Base-by-base conservation (phyloP, 2,797 vertebrate species). In the Acanthopagrus latus region DNA sequence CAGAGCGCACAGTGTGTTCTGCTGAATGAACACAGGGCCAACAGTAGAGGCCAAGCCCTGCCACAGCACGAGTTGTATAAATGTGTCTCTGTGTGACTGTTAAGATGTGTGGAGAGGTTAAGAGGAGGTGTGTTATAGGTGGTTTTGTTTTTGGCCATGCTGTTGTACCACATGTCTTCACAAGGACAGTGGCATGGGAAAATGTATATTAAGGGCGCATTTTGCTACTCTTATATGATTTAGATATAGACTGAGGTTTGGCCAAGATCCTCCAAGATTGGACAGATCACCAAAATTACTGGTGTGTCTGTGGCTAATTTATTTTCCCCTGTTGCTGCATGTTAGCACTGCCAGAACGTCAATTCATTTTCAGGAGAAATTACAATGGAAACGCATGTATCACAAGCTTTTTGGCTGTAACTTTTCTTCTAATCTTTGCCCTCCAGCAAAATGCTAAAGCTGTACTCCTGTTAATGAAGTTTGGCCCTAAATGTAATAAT, bases 1-100 rank as follows among this genome's bases (percentile, higher is more conserved):
- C 86, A 93, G 89, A 88, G 89, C 43, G 66, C 5, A 13, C 83
- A 91, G 88, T 93, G 85, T 92, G 12, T 83, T 69, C 81, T 67
- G 74, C 69, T 92, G 83, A 92, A 92, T 92, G 86, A 68, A 92
- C 89, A 91, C 89, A 85, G 79, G 62, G 57, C 62, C 60, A 55
- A 51, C 78, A 81, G 83, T 79, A 62, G 73, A 71, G 71, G 72
- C 78, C 44, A 54, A 70, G 74, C 55, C 46, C 75, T 68, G 83
- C 71, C 68, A 6, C 80, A 71, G 76, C 80, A 80, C 27, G 64
- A 64, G 43, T 81, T 67, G 50, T 11, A 82, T 88, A 85, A 92
- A 89, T 90, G 77, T 89, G 83, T 84, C 25, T 90, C 71, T 89
- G 84, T 92, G 83, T 89, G 63, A 71, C 60, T 59, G 77, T 62